These are phyloP conservation scores for Drosophila pectinifera DNA, from an alignment of 1,140 invertebrate species.

Conservation along the genomic window DNA sequence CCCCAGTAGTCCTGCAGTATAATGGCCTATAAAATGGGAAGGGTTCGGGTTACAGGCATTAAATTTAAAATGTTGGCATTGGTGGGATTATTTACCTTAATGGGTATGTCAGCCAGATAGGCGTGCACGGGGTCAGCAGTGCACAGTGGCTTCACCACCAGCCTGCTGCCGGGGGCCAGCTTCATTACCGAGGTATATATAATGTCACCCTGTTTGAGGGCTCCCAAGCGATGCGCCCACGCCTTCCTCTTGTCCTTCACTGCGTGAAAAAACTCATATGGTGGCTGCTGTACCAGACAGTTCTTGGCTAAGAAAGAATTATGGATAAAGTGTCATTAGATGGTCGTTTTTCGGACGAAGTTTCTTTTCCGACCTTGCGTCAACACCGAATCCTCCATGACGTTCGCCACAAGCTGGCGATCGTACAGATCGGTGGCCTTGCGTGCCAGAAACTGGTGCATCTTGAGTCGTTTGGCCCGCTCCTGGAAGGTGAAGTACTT, in stretches of 20 bases:
- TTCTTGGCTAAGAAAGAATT: slow-evolving; percentile 17
- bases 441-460: slow-evolving; percentile 93
- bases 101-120: slow-evolving; percentile 93
- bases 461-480: slow-evolving; percentile 91
- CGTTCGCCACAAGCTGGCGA: slow-evolving; percentile 85
- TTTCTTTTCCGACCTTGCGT: slow-evolving; percentile 17
- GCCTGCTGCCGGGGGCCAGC: slow-evolving; percentile 87
- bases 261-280: slow-evolving; percentile 92
- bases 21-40: slow-evolving; percentile 38
- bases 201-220: slow-evolving; percentile 91
- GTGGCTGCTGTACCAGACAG: slow-evolving; percentile 87
- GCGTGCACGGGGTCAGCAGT: slow-evolving; percentile 90
- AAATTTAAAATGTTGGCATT: too few relatives aligned
- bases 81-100: too few relatives aligned
- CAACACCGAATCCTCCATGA: slow-evolving; percentile 84
- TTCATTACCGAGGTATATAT: slow-evolving; percentile 92
- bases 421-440: slow-evolving; percentile 90
- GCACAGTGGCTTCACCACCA: slow-evolving; percentile 93
- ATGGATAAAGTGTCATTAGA: not conserved
- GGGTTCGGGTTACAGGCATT: not conserved
- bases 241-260: slow-evolving; percentile 69
- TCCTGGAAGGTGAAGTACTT: slow-evolving; percentile 92
- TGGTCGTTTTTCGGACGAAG: rapidly evolving
- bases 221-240: slow-evolving; percentile 51
- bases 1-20: slow-evolving; percentile 64